A percentile compares a stretch with the other conserved stretches of the same genome.
Evolutionary conservation across 1,140 invertebrate species (phyloP).

Genomic region (Ptiloglossa arizonensis): DNA sequence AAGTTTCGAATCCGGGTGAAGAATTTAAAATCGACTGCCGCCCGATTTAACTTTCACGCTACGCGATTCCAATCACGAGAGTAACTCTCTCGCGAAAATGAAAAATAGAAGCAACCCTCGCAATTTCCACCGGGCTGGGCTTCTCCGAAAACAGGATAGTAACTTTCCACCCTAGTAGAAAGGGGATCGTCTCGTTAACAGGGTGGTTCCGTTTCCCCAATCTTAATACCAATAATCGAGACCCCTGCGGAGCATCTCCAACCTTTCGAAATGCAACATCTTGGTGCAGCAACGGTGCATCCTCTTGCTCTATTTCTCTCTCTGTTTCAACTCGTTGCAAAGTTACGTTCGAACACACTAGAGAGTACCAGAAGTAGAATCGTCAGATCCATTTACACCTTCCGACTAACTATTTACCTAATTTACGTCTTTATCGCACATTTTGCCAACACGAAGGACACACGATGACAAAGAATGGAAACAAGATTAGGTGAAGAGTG

Average conservation of each 20-base stretch:
- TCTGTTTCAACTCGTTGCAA: too few relatives aligned
- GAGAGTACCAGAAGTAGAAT: too few relatives aligned
- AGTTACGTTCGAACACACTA: too few relatives aligned
- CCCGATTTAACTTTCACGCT: neutral
- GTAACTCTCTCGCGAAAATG: neutral
- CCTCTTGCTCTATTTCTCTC: neutral
- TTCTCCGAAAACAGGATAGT: neutral
- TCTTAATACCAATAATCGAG: constrained; percentile 27
- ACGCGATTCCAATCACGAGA: neutral
- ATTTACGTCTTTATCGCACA: too few relatives aligned
- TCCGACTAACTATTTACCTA: too few relatives aligned
- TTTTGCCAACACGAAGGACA: too few relatives aligned
- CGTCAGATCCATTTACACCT: too few relatives aligned
- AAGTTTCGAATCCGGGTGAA: too few relatives aligned
- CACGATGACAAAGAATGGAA: too few relatives aligned
- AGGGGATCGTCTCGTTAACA: constrained; percentile 7
- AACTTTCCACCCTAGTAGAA: neutral
- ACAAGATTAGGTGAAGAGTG: too few relatives aligned
- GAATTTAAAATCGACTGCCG: neutral
- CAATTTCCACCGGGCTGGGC: neutral
- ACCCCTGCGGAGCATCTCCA: neutral
- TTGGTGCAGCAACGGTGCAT: neutral
- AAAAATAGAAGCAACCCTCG: neutral
- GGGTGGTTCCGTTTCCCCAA: too few relatives aligned
- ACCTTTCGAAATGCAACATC: neutral